Base-by-base conservation (phyloP, 2,113 vertebrate species). In the Micronisus gabar region DNA sequence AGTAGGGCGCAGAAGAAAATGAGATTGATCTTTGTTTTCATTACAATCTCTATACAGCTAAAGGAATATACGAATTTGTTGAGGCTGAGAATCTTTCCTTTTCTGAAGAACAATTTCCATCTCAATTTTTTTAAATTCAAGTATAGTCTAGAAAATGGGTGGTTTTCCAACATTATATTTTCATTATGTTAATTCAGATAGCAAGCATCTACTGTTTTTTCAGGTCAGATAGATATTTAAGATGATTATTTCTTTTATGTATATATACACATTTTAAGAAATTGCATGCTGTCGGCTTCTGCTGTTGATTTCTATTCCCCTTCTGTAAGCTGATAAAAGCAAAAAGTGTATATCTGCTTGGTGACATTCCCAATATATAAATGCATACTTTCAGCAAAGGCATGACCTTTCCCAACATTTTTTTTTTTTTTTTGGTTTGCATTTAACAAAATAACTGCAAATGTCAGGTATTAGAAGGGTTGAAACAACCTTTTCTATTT, bases 401-500 rank as follows among this genome's bases (percentile, higher is more conserved):
- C 95, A 79, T 93, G 93, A 95, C 96, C 96, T 98, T 98, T 93
- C 96, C 94, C 94, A 97, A 97, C 92, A 96, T 97, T 96, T 97
- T 96, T 65, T 62, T 48, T 47, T n/a, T 80, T 50, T 80, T 95
- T 88, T 86, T 96, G 92, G 97, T 97, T 98, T 98, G 96, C 97
- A 97, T 98, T 98, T 98, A 98, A 98, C 97, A 98, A 98, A 98
- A 98, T 98, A 98, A 98, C 97, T 63, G 96, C 96, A 98, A 98
- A 98, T 98, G 97, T 98, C 98, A 98, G 98, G 97, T 98, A 98
- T 98, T 98, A 98, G 97, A 97, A 97, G 94, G 97, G 96, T 96
- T 92, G 98, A 98, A 98, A 98, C 98, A 98, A 97, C 97, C 98
- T 98, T 98, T 98, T 98, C 97, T 98, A 97, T 98, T 98, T 98